phyloP scores from a whole-genome alignment of 64 coral and sea anemone species.

The Exaiptasia diaphana region DNA sequence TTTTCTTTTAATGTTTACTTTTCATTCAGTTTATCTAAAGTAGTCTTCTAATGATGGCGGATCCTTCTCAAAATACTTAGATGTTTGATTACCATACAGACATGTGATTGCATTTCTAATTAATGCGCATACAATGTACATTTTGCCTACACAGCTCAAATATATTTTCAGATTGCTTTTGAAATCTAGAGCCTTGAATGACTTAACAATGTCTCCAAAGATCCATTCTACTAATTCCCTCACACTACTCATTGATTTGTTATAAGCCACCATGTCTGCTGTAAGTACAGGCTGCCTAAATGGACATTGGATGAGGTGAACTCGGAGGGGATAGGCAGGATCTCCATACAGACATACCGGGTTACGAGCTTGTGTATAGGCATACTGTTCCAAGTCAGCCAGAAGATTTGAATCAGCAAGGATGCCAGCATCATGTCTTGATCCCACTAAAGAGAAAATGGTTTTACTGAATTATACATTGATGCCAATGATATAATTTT shows the following conservation, averaged over 20 bases:
- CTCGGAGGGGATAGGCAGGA: background rate
- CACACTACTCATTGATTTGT: conserved; percentile 1
- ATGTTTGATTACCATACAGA: background rate
- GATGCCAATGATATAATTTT: no score
- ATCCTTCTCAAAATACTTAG: background rate
- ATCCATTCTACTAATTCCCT: background rate
- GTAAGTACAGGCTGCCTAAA: background rate
- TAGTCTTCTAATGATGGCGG: background rate
- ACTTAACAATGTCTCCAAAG: background rate
- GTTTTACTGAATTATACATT: no score
- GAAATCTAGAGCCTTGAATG: background rate
- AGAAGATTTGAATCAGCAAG: background rate
- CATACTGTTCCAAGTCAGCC: background rate
- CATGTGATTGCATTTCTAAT: background rate
- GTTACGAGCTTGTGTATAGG: background rate
- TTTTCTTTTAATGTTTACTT: background rate
- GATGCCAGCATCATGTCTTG: background rate
- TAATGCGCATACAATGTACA: background rate
- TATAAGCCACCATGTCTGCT: background rate
- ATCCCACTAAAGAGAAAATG: background rate
- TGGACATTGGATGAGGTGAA: background rate
- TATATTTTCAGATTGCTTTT: background rate
- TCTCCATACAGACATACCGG: background rate
- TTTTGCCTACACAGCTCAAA: background rate
- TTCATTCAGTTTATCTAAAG: background rate